Conservation (phyloP, 1,140 invertebrate genomes). For the Macrobrachium nipponense region DNA sequence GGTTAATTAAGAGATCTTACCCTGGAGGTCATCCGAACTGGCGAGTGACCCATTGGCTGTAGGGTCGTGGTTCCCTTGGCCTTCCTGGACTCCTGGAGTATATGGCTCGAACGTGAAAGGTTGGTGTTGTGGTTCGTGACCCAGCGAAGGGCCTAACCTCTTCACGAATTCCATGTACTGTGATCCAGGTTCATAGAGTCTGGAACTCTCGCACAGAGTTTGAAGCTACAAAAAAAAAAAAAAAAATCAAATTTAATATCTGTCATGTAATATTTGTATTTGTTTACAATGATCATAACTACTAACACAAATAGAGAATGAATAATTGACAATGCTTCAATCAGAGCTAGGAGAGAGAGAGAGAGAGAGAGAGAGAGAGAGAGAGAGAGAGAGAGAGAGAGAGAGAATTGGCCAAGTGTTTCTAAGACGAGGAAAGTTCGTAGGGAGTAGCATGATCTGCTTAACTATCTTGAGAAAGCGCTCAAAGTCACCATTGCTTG, state of each 20-base stretch:
- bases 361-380: neutral
- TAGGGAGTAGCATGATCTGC: neutral
- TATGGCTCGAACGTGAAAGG: slow-evolving; percentile 71
- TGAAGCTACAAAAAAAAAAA: slow-evolving; percentile 69
- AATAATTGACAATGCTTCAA: neutral
- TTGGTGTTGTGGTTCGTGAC: slow-evolving; percentile 59
- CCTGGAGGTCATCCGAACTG: slow-evolving; percentile 38
- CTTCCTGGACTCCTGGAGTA: slow-evolving; percentile 47
- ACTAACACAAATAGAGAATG: neutral
- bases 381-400: neutral
- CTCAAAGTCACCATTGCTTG: too few relatives aligned
- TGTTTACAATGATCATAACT: neutral
- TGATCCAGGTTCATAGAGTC: slow-evolving; percentile 72
- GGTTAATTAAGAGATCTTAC: neutral
- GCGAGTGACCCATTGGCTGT: slow-evolving; percentile 50
- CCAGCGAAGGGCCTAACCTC: slow-evolving; percentile 64
- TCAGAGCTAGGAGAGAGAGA: neutral
- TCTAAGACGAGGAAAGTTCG: neutral
- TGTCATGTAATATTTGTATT: too few relatives aligned
- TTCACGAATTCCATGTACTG: slow-evolving; percentile 73
- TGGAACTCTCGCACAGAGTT: slow-evolving; percentile 71
- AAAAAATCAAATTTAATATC: slow-evolving; percentile 24
- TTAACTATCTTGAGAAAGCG: too few relatives aligned
- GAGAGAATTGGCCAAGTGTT: neutral
- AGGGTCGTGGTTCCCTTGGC: slow-evolving; percentile 15